These are phyloP conservation scores for Origma solitaria DNA, from an alignment of 2,113 vertebrate species.

Conservation along the genomic window DNA sequence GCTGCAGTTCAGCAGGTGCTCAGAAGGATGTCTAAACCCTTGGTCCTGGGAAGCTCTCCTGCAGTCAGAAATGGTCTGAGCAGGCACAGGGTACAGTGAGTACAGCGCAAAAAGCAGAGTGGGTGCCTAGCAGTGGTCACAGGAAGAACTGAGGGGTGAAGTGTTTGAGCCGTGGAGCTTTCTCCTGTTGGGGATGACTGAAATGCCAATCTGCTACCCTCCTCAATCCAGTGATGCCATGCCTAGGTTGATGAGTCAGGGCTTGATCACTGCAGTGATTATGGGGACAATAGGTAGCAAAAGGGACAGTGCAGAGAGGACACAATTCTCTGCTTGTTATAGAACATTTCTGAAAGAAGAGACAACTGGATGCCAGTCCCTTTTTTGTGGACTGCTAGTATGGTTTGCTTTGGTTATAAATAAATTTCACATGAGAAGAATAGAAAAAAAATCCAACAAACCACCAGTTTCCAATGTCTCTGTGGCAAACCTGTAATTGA, in stretches of 20 bases:
- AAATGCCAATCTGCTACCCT: background rate
- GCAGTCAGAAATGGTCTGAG: background rate
- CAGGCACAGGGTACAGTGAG: background rate
- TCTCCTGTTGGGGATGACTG: rapidly evolving
- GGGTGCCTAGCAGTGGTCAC: background rate
- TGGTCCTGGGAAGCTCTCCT: background rate
- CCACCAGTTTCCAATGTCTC: background rate
- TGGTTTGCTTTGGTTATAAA: background rate
- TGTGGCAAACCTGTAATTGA: background rate
- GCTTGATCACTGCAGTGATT: background rate
- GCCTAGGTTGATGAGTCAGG: background rate
- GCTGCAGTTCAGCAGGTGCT: too few species aligned
- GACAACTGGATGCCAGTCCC: background rate
- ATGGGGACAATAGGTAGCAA: background rate
- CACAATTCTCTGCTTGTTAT: background rate
- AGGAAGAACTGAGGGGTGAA: background rate
- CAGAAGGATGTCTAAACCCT: background rate
- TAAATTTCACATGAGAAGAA: background rate
- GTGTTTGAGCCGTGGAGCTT: background rate
- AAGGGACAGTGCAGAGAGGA: background rate
- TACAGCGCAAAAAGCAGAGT: background rate
- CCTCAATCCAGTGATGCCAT: background rate
- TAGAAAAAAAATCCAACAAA: background rate
- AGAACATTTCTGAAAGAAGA: background rate
- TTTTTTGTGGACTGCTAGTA: background rate